Base-by-base conservation (phyloP, 2,113 vertebrate genomes). In the Rhombomys opimus region DNA sequence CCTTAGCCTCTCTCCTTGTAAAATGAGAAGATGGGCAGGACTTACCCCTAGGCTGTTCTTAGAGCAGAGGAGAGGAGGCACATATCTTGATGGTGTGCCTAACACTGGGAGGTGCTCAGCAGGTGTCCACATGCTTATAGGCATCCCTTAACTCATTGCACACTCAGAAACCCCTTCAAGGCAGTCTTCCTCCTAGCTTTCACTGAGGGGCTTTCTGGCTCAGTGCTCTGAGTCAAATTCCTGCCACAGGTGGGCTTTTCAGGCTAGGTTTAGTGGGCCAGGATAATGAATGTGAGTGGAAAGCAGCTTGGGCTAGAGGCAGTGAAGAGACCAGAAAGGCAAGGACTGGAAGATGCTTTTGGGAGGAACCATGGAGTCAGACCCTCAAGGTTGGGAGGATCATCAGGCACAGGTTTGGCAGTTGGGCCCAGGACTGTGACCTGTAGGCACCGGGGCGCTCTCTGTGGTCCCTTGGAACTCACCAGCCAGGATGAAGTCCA, bases 401-500 rank as follows among this genome's bases (percentile, higher is more conserved):
- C 0, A 4, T 72, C 12, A 12, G 75, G n/a, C 15, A 63, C 7
- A 0, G 32, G 41, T 61, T 63, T 54, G 0, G 15, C 10, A 70
- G 70, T 11, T 27, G 11, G n/a, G 54, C 12, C 5, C 5, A 17
- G 63, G 93, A 54, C 22, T 3, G 57, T 5, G 35, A 63, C 76
- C 15, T 3, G 35, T 54, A 20, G 61, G 50, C 30, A 13, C 50
- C 22, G 13, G 32, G 73, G 61, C n/a, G 72, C 75, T 50, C 14
- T 7, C 41, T 68, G 25, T 0, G 78, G 14, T 3, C 2, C 27
- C 1, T 1, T 0, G 0, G 30, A 30, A 35, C 92, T 97, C 96
- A 98, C 98, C 95, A 0, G 97, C 97, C 90, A 98, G 89, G 75
- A 96, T 89, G 80, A 97, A 91, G 92, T 98, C 98, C 81, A 98